Evolutionary conservation across 2,888 invertebrate genomes (phyloP), one percentile per base, ranked within the genome.

Genomic region (Troides oblongomaculatus): DNA sequence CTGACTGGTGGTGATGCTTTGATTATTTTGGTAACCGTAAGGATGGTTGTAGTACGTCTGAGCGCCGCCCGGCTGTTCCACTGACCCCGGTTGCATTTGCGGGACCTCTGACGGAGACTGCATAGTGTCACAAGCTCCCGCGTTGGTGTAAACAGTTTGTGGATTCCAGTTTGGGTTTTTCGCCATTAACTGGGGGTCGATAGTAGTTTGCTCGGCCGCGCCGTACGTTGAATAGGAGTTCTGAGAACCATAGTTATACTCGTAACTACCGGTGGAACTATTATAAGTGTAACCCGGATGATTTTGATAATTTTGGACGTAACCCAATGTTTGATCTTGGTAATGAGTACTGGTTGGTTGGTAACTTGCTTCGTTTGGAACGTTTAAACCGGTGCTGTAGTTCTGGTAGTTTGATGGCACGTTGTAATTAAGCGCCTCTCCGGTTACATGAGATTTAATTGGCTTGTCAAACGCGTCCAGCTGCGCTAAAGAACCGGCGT

Each of bases 211-310:
- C 17, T 75, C 78, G 4, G 75, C 69, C 50, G 73, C 79, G 23
- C 76, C 80, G 62, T 84, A 83, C 7, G 77, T 79, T 2, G 77
- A 73, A 53, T 80, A 87, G 1, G 89, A 81, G 39, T 92, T 91
- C 78, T 94, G 94, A 70, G 94, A 95, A 0, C 94, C 95, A 66
- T 95, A 94, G 73, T 85, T 93, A 75, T 95, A 95, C 17, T 94
- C 94, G 74, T 94, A 95, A 61, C 78, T 84, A 0, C 95, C 95
- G 0, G 93, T 93, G 1, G 87, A 79, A 0, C 90, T 74, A 77
- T 95, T 94, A 74, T 83, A 95, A 10, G 91, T 90, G 76, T 95
- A 95, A 60, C 94, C 95, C 5, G 95, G 94, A 81, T 95, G 95
- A 68, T 92, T 93, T 77, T 93, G 92, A 72, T 85, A 90, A 36